A percentile compares a stretch with the other conserved stretches of the same genome.
Conservation (phyloP, 30 jellyfish, hydroid and myxozoan species). For the Hydractinia echinata region DNA sequence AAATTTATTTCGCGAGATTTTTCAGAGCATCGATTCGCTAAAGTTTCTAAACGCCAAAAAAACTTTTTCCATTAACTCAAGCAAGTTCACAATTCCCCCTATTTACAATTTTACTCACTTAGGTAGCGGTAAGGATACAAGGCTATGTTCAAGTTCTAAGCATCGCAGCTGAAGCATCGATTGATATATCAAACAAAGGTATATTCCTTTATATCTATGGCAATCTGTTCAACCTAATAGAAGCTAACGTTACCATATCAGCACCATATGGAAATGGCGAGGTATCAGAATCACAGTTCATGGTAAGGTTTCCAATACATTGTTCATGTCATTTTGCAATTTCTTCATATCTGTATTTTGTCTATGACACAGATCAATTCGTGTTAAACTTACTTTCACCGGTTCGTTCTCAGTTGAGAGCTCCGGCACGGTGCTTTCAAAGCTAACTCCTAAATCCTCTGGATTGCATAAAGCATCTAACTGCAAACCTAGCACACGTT, state of each 20-base stretch:
- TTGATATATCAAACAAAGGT: conserved; percentile 57
- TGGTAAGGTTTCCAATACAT: conserved; percentile 22
- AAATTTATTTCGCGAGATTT: too few species aligned
- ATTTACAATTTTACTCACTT: not conserved
- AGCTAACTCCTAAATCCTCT: too few species aligned
- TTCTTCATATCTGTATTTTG: too few species aligned
- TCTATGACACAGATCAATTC: too few species aligned
- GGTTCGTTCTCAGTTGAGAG: too few species aligned
- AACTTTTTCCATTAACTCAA: not conserved
- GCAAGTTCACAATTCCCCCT: not conserved
- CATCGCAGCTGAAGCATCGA: conserved; percentile 46
- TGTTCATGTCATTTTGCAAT: too few species aligned
- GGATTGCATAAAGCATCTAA: too few species aligned
- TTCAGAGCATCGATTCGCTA: too few species aligned
- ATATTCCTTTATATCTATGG: conserved; percentile 48
- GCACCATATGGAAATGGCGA: conserved; percentile 62
- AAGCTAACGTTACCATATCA: conserved; percentile 61
- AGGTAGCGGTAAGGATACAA: conserved; percentile 44
- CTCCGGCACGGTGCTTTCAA: too few species aligned
- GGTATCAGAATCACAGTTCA: conserved; percentile 33
- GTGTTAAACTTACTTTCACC: too few species aligned
- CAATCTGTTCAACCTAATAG: conserved; percentile 58
- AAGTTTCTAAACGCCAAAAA: too few species aligned
- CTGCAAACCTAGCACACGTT: too few species aligned
- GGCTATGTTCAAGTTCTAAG: conserved; percentile 61